Base-by-base conservation (phyloP, 2,113 vertebrate genomes). In the Thymallus thymallus region DNA sequence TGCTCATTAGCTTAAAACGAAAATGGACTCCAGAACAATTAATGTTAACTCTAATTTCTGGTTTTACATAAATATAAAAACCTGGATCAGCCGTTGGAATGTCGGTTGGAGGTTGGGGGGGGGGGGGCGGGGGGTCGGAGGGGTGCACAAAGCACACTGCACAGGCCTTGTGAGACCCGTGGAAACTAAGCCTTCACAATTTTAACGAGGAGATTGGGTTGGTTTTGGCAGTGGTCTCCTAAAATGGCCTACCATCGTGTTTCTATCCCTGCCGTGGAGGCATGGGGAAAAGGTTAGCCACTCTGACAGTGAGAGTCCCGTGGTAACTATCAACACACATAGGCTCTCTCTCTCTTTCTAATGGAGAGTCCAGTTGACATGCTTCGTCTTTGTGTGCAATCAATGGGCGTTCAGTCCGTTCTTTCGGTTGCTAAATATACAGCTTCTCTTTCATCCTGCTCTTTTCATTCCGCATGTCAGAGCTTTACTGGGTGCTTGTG, bases 401-500 rank as follows among this genome's bases (percentile, higher is more conserved):
- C 71, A 58, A 71, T 74, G 85, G 86, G 76, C 82, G 75, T 77
- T 61, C 13, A 18, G 16, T 1, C 48, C 48, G 48, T 51, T 51
- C 48, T 18, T 51, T 51, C 23, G 35, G 74, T 81, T 78, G 56
- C 80, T 88, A 82, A 90, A 90, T 87, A 88, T 85, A 86, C 72
- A 24, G 72, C 68, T 80, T 85, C 41, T 71, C 85, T 89, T 89
- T 90, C 83, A 89, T 89, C 87, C 86, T 41, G 23, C 45, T 3
- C 58, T 3, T 51, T 24, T 71, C 26, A 56, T 85, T 83, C 72
- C 71, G 80, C 86, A 85, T 67, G 76, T 83, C 85, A 87, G 83
- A 83, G 77, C 83, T 89, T 90, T 89, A 86, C 85, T 82, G 80
- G 77, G 82, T 88, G 86, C 82, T 86, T 83, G 85, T 88, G 87